Evolutionary conservation across 2,888 invertebrate genomes (phyloP), one percentile per base, ranked within the genome.

Genomic region (Sarcophaga caerulescens): DNA sequence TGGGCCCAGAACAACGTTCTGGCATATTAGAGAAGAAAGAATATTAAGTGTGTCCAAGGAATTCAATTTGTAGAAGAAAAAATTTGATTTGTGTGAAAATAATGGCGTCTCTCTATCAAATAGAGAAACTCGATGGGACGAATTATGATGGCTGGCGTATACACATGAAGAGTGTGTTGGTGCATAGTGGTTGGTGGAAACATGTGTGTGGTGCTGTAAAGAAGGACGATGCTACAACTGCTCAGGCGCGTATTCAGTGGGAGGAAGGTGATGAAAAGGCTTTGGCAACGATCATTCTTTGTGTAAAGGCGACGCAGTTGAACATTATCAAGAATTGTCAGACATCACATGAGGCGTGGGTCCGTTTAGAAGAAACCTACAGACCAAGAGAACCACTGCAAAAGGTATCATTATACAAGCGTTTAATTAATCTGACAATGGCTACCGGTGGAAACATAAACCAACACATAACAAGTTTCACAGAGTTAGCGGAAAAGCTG

Each of bases 391-490:
- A 74, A 11, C 87, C 88, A 11, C 69, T 83, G 14, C 82, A 80
- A 23, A 87, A 87, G 21, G 86, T 86, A 17, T 65, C 70, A 17
- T 70, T 89, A 52, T 85, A 86, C n/a, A 88, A 87, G 47, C 78
- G 84, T 12, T 79, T 88, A 25, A n/a, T 88, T n/a, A 75, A 79
- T 45, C 59, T 84, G 3, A 66, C 25, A 17, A 71, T 75, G 70
- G 70, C 44, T 25, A 45, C 10, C 12, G 71, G 66, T 52, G 76
- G 62, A 17, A 80, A 60, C 45, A 25, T 85, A 47, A n/a, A 12
- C 19, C 57, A 73, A 44, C 81, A 79, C 45, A 23, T 85, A 25
- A 77, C 81, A 11, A 21, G 60, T 35, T 85, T 85, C 35, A 60
- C 65, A 11, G 71, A 76, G 14, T 60, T 85, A n/a, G n/a, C 79